Evolutionary conservation across 2,797 vertebrate species (phyloP).

Genomic region (Karalla daura): DNA sequence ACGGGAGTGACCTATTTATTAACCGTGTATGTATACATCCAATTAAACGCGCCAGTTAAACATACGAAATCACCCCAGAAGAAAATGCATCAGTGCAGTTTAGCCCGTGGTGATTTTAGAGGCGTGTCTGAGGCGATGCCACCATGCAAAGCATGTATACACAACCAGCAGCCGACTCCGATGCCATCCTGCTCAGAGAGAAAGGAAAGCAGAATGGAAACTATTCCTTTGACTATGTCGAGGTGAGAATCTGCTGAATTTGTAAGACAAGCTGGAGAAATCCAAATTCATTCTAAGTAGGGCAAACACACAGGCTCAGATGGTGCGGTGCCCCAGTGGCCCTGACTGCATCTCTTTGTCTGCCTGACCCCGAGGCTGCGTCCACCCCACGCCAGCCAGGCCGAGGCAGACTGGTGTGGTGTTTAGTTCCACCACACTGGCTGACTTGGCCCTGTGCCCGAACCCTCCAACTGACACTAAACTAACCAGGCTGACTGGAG

Average conservation of each 20-base stretch:
- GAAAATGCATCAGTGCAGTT: slow-evolving; percentile 11
- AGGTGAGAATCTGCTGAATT: background rate
- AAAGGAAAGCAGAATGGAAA: too few relatives aligned
- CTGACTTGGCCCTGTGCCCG: slow-evolving; percentile 11
- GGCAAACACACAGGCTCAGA: slow-evolving; percentile 5
- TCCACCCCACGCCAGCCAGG: slow-evolving; percentile 13
- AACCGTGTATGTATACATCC: slow-evolving; percentile 6
- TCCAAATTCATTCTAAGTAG: background rate
- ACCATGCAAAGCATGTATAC: slow-evolving; percentile 13
- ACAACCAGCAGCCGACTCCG: background rate
- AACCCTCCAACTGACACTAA: slow-evolving; percentile 7
- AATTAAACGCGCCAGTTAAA: background rate
- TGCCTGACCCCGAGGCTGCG: slow-evolving; percentile 17
- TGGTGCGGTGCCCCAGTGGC: background rate
- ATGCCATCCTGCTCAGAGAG: too few relatives aligned
- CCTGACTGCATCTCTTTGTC: slow-evolving; percentile 25
- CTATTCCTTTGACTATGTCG: too few relatives aligned
- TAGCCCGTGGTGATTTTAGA: slow-evolving; percentile 28
- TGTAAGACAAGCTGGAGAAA: background rate
- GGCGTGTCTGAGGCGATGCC: slow-evolving; percentile 21
- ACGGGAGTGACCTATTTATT: slow-evolving; percentile 64
- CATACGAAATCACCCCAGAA: background rate
- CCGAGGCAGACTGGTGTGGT: slow-evolving; percentile 25
- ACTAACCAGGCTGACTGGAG: slow-evolving; percentile 24
- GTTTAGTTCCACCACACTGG: slow-evolving; percentile 42